A percentile compares a stretch with the other conserved stretches of the same genome.
Evolutionary conservation across 2,888 invertebrate genomes (phyloP).

Genomic region (Catocala nupta): DNA sequence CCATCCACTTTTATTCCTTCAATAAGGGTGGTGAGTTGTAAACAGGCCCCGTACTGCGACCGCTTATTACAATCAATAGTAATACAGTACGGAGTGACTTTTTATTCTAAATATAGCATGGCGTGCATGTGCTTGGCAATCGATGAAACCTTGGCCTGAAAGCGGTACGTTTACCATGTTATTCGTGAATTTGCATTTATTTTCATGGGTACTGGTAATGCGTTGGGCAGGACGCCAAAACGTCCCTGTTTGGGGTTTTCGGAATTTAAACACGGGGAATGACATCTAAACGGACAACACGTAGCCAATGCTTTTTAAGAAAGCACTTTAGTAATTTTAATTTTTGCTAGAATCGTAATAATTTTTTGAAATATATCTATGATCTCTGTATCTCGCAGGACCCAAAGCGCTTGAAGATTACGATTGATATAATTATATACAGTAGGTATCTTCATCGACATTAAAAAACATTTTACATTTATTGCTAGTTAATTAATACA

Average conservation of each 20-base stretch:
- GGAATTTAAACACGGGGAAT: neutral
- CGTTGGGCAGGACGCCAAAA: slow-evolving; percentile 33
- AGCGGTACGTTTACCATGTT: slow-evolving; percentile 57
- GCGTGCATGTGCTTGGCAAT: slow-evolving; percentile 69
- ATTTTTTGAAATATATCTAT: no score
- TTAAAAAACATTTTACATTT: no score
- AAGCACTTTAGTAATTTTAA: no score
- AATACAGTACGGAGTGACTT: slow-evolving; percentile 33
- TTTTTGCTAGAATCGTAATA: no score
- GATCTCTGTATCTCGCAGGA: no score
- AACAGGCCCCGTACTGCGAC: slow-evolving; percentile 42
- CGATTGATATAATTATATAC: no score
- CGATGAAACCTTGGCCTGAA: slow-evolving; percentile 79
- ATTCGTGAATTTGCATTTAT: slow-evolving; percentile 53
- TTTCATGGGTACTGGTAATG: slow-evolving; percentile 33
- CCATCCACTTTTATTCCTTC: neutral
- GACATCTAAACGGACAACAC: no score
- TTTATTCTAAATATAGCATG: slow-evolving; percentile 67
- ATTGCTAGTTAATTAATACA: no score
- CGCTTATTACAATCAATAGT: slow-evolving; percentile 45
- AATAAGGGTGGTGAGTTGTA: slow-evolving; percentile 3
- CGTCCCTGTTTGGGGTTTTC: neutral
- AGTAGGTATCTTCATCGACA: no score
- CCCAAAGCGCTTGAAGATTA: no score
- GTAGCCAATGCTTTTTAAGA: no score